Percentiles rank a stretch among this genome's conserved stretches.
These are phyloP conservation scores for Phoenicopterus ruber DNA, from an alignment of 2,113 vertebrate species.

Conservation along the genomic window DNA sequence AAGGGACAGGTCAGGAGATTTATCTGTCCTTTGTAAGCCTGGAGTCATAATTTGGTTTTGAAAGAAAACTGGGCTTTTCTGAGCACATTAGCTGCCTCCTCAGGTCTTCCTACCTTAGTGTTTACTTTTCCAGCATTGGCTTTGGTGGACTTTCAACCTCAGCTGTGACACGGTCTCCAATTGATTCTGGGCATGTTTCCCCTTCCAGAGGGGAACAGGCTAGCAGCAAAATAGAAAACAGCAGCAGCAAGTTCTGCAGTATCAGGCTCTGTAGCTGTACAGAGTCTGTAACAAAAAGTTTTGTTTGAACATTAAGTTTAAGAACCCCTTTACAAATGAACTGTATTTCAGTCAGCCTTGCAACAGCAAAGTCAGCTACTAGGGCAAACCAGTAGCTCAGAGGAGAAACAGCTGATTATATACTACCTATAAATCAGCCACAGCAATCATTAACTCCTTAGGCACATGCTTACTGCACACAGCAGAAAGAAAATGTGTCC, in stretches of 20 bases:
- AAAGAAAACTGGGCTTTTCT: not conserved
- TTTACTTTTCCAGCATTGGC: slow-evolving; percentile 23
- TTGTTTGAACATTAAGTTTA: not conserved
- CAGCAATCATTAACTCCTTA: slow-evolving; percentile 35
- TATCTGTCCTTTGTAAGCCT: not conserved
- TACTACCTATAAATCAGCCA: not conserved
- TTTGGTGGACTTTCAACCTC: slow-evolving; percentile 17
- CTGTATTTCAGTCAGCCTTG: not conserved
- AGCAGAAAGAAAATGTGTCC: not conserved
- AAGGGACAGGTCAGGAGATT: not conserved
- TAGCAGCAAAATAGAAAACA: not conserved
- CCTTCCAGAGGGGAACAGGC: not conserved
- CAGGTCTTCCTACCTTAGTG: not conserved
- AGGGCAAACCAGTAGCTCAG: not conserved
- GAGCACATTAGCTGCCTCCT: not conserved
- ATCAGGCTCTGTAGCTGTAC: fast-evolving
- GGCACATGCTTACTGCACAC: not conserved
- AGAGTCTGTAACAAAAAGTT: not conserved
- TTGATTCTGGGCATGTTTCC: not conserved
- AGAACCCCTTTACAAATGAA: not conserved
- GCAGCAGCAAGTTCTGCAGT: not conserved
- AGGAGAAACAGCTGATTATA: not conserved
- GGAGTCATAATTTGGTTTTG: not conserved
- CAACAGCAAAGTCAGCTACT: not conserved
- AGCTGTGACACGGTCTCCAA: not conserved